Evolutionary conservation across 2,797 vertebrate species (phyloP).

Genomic region (Spatula versicolor): DNA sequence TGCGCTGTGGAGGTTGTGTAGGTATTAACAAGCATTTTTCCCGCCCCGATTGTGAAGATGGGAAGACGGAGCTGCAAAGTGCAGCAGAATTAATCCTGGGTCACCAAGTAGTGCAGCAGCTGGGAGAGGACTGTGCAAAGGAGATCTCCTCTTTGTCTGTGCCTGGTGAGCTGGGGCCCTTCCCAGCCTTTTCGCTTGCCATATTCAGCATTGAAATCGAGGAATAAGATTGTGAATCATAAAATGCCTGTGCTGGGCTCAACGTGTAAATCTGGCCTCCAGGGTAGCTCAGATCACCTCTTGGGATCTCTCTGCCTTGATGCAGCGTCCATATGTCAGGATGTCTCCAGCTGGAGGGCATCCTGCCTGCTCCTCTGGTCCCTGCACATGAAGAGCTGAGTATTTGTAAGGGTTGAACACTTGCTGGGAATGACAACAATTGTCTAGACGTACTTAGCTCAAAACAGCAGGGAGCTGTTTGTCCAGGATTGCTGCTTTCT

Average conservation of each 20-base stretch:
- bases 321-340: background rate
- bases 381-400: background rate
- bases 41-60: background rate
- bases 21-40: background rate
- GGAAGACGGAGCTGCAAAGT: background rate
- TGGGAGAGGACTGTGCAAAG: background rate
- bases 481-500: background rate
- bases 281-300: background rate
- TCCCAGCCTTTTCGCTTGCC: background rate
- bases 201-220: background rate
- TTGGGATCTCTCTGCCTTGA: rapidly evolving
- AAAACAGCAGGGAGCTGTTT: background rate
- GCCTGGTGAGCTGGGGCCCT: background rate
- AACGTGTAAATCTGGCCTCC: background rate
- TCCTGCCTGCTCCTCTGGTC: background rate
- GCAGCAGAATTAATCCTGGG: background rate
- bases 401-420: background rate
- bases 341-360: background rate
- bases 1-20: background rate
- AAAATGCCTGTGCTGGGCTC: background rate
- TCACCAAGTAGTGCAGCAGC: background rate
- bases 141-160: background rate
- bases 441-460: background rate
- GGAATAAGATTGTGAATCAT: background rate
- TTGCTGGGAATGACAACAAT: background rate